Conservation (phyloP, 2,113 vertebrate species). For the Trinectes maculatus region DNA sequence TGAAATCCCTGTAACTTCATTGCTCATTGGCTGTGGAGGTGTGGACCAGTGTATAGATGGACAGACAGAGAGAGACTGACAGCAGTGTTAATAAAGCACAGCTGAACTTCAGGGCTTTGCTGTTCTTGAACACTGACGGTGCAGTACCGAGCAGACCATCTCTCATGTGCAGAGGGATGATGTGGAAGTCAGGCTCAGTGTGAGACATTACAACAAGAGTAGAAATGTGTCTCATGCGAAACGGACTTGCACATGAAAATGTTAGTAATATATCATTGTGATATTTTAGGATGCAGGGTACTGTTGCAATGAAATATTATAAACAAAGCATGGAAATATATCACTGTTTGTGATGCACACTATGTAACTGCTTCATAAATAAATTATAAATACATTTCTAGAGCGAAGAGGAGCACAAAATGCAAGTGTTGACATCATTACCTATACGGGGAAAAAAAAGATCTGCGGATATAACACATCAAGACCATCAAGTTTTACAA, state of each 20-base stretch:
- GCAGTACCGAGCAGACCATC: background rate
- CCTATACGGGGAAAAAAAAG: too few species aligned
- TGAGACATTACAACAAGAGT: constrained; percentile 20
- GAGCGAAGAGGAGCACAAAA: too few species aligned
- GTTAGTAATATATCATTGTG: constrained; percentile 7
- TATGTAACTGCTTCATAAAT: too few species aligned
- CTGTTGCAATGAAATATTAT: constrained; percentile 7
- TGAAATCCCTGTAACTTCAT: constrained; percentile 42
- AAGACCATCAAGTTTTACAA: too few species aligned
- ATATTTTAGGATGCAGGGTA: background rate
- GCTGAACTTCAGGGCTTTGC: background rate
- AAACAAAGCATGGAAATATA: background rate
- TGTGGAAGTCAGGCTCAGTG: constrained; percentile 3
- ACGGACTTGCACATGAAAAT: constrained; percentile 14
- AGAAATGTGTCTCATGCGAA: constrained; percentile 3
- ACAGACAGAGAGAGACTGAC: background rate
- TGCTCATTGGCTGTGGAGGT: background rate
- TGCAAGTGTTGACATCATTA: too few species aligned
- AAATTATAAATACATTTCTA: too few species aligned
- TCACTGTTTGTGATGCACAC: background rate
- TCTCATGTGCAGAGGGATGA: background rate
- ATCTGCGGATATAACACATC: too few species aligned
- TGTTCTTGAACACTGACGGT: background rate
- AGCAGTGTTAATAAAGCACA: too few species aligned
- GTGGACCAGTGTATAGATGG: background rate